A percentile compares a stretch with the other conserved stretches of the same genome.
Conservation (phyloP, 2,113 vertebrate species). For the Megaleporinus macrocephalus region DNA sequence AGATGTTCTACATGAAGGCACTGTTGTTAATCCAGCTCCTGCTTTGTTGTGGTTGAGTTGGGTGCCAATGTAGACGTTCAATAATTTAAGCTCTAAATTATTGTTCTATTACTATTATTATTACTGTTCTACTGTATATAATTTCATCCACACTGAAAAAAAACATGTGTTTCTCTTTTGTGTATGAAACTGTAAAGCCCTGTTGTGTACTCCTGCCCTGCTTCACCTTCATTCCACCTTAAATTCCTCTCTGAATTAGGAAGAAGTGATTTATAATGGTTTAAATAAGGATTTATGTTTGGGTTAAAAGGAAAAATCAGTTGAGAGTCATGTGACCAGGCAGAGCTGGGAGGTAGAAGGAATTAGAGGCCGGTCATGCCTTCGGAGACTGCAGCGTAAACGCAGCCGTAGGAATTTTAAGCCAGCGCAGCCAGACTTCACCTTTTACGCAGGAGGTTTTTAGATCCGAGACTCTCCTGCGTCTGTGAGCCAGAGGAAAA, state of each 20-base stretch:
- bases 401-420: background rate
- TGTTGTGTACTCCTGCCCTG: no score
- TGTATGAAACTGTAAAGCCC: no score
- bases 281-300: background rate
- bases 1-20: no score
- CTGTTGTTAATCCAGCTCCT: no score
- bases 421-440: conserved; percentile 15
- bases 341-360: conserved; percentile 15
- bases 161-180: no score
- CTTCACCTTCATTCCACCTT: background rate
- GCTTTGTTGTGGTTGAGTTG: no score
- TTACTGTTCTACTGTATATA: no score
- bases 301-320: background rate
- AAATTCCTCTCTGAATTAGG: background rate
- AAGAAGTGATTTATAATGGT: background rate
- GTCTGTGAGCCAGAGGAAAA: background rate
- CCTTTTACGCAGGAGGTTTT: background rate
- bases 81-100: no score
- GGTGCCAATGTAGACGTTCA: no score
- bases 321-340: conserved; percentile 55
- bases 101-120: no score
- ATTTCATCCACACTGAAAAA: no score
- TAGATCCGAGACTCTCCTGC: background rate
- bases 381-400: conserved; percentile 24
- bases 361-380: conserved; percentile 27